A percentile compares a stretch with the other conserved stretches of the same genome.
Conservation (phyloP, 1,140 invertebrate genomes). For the Artemia franciscana region DNA sequence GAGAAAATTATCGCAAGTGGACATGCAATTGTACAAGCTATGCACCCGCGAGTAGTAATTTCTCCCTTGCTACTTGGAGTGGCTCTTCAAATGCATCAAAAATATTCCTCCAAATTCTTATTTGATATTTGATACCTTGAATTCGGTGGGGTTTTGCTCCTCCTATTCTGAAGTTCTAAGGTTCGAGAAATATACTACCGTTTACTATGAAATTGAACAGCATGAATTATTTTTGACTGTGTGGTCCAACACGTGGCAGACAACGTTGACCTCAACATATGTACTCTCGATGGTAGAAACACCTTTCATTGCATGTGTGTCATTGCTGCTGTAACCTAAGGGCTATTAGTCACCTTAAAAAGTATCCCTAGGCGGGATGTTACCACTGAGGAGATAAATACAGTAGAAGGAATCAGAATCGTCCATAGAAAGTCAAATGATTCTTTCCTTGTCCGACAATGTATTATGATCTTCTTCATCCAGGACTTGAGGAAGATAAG, state of each 20-base stretch:
- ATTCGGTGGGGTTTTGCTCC: constrained; percentile 1
- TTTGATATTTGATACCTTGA: constrained; percentile 2
- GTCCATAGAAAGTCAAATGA: too few species aligned
- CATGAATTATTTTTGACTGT: not conserved
- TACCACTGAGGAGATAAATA: not conserved
- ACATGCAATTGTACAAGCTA: not conserved
- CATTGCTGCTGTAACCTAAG: not conserved
- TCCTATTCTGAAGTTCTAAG: constrained; percentile 4
- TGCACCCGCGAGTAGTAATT: not conserved
- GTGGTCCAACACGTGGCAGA: constrained; percentile 5
- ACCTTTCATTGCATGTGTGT: constrained; percentile 10
- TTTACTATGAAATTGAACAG: not conserved
- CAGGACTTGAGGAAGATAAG: too few species aligned
- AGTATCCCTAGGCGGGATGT: not conserved
- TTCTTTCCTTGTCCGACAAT: too few species aligned
- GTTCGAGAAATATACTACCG: constrained; percentile 5
- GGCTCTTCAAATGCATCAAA: constrained; percentile 1
- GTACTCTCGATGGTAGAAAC: constrained; percentile 12
- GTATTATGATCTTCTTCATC: too few species aligned
- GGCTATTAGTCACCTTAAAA: not conserved
- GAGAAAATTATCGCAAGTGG: not conserved
- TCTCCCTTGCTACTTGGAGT: not conserved
- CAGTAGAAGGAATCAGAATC: too few species aligned
- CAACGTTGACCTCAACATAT: constrained; percentile 14
- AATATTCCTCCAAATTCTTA: not conserved